phyloP scores from a whole-genome alignment of 2,113 vertebrate genomes.

The Sturnira hondurensis region DNA sequence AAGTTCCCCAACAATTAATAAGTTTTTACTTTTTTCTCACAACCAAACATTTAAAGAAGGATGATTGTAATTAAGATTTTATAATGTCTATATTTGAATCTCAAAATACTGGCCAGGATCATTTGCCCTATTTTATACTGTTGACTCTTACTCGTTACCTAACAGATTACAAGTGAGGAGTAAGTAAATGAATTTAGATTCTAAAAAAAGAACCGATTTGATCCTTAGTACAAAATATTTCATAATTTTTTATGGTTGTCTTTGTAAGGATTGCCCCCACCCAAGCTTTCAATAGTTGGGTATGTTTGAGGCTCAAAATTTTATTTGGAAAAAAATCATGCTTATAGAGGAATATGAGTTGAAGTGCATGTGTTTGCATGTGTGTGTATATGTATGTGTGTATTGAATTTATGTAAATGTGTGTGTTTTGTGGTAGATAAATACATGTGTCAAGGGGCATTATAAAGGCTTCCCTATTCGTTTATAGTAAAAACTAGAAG shows the following conservation, averaged over 20 bases:
- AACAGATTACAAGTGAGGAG: background rate
- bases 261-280: background rate
- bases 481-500: background rate
- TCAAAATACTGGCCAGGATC: background rate
- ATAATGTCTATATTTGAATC: background rate
- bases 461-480: background rate
- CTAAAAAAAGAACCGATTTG: background rate
- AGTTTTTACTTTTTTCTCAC: background rate
- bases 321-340: conserved; percentile 5
- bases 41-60: background rate
- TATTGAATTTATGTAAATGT: background rate
- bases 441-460: background rate
- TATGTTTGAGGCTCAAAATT: background rate
- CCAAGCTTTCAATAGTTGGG: background rate
- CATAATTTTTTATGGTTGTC: background rate
- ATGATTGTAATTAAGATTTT: background rate
- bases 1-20: background rate
- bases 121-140: background rate
- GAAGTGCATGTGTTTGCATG: background rate
- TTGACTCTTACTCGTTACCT: background rate
- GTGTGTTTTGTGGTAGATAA: background rate
- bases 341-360: background rate
- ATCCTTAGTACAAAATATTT: conserved; percentile 26
- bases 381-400: background rate
- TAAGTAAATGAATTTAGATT: background rate